These are phyloP conservation scores for Philotrypesis tridentata DNA, from an alignment of 1,140 invertebrate species.

Conservation along the genomic window DNA sequence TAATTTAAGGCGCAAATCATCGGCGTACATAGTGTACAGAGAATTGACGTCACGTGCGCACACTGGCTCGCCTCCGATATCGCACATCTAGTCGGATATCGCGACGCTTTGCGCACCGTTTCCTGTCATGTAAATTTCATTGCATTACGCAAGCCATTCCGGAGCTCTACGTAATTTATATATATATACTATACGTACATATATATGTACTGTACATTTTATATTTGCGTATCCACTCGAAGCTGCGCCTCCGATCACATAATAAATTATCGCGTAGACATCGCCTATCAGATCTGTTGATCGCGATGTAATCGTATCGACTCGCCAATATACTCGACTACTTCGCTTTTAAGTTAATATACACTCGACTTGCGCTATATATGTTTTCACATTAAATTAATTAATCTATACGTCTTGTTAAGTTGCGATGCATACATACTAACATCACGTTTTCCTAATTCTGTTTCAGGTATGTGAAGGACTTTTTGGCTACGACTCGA, in stretches of 20 bases:
- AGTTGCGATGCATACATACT: not conserved
- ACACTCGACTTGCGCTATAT: too few relatives aligned
- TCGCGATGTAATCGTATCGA: not conserved
- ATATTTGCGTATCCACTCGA: not conserved
- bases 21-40: not conserved
- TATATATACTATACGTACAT: too few relatives aligned
- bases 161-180: not conserved
- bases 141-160: conserved; percentile 52
- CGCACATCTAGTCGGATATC: conserved; percentile 14
- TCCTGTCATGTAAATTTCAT: conserved; percentile 59
- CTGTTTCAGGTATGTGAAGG: not conserved
- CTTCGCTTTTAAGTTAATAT: too few relatives aligned
- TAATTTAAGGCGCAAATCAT: not conserved
- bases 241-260: not conserved
- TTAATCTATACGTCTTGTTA: too few relatives aligned
- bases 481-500: not conserved
- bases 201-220: not conserved
- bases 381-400: too few relatives aligned
- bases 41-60: not conserved
- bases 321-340: not conserved
- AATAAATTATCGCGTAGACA: too few relatives aligned
- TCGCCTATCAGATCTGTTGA: not conserved
- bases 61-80: not conserved
- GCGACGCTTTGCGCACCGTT: conserved; percentile 32
- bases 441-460: not conserved